Evolutionary conservation across 2,113 vertebrate genomes (phyloP).

Genomic region (Sapayoa aenigma): DNA sequence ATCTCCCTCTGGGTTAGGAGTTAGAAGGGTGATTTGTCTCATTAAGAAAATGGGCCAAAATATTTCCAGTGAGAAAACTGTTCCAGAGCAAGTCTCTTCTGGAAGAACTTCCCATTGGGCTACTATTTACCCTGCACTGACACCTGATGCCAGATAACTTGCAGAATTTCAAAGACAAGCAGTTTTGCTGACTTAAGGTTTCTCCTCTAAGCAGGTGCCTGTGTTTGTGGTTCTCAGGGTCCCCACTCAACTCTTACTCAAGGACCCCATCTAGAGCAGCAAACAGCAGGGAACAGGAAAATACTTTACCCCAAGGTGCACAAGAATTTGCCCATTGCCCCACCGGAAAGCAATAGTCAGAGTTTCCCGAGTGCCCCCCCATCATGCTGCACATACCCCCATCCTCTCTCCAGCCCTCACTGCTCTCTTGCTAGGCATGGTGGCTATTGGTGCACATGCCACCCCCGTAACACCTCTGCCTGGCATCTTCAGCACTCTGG

Average conservation of each 20-base stretch:
- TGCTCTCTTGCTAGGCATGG: rapidly evolving
- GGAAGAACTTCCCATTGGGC: background rate
- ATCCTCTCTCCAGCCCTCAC: rapidly evolving
- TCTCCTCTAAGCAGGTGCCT: background rate
- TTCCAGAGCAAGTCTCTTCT: background rate
- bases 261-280: background rate
- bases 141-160: background rate
- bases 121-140: background rate
- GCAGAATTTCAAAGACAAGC: rapidly evolving
- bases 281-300: background rate
- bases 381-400: rapidly evolving
- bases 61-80: background rate
- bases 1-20: background rate
- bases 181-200: background rate
- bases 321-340: background rate
- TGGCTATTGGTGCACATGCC: background rate
- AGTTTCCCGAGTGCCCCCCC: rapidly evolving
- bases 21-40: background rate
- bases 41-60: background rate
- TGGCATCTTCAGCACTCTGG: background rate
- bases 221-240: rapidly evolving
- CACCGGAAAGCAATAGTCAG: background rate
- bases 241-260: background rate
- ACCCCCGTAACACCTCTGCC: background rate
- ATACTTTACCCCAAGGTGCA: background rate